Evolutionary conservation across 2,888 invertebrate genomes (phyloP).

Genomic region (Tiliacea aurago): DNA sequence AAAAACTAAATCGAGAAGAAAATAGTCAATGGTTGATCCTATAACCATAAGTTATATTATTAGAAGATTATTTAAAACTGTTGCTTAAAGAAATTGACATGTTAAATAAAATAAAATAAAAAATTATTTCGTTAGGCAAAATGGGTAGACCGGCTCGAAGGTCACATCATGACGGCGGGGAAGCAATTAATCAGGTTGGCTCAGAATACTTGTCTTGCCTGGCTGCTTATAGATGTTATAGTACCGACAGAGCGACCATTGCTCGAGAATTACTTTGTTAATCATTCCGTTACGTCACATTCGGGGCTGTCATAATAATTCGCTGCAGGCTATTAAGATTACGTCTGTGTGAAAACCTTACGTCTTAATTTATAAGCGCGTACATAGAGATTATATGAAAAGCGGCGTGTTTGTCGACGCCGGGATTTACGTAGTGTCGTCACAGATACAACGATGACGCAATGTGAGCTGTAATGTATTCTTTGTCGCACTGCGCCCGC

Average conservation of each 20-base stretch:
- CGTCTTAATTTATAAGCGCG: slow-evolving; percentile 54
- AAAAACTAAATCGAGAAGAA: slow-evolving; percentile 23
- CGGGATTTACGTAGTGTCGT: slow-evolving; percentile 65
- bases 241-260: slow-evolving; percentile 26
- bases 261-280: slow-evolving; percentile 39
- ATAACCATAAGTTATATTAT: slow-evolving; percentile 37
- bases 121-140: slow-evolving; percentile 53
- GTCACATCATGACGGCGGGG: slow-evolving; percentile 55
- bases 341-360: slow-evolving; percentile 44
- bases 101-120: slow-evolving; percentile 42
- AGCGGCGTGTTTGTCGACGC: slow-evolving; percentile 50
- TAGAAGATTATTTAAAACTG: slow-evolving; percentile 31
- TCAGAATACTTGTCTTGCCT: slow-evolving; percentile 46
- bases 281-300: slow-evolving; percentile 57
- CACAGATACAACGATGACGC: slow-evolving; percentile 68
- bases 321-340: slow-evolving; percentile 42
- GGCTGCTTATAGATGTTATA: slow-evolving; percentile 44
- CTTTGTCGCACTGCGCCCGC: slow-evolving; percentile 41
- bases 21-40: slow-evolving; percentile 17
- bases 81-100: slow-evolving; percentile 41
- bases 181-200: slow-evolving; percentile 64
- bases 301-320: slow-evolving; percentile 39
- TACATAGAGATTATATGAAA: slow-evolving; percentile 59
- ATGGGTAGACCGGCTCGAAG: slow-evolving; percentile 58
- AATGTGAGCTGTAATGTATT: slow-evolving; percentile 60